Base-by-base conservation (phyloP, 2,113 vertebrate species). In the Syngnathoides biaculeatus region DNA sequence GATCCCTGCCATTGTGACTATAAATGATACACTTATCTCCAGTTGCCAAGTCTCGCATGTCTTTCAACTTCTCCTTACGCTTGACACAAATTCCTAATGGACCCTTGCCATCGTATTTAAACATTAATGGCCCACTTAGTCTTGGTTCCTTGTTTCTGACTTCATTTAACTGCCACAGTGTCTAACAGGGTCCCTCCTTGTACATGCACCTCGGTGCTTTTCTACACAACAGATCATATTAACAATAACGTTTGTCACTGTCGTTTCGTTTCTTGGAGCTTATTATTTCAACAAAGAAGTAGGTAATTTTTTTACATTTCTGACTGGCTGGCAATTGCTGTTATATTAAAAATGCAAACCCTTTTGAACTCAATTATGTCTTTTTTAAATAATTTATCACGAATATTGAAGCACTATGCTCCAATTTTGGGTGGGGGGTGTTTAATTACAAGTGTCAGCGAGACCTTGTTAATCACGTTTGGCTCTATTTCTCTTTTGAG, bases 61-160 rank as follows among this genome's bases (percentile, higher is more conserved):
- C 73, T 64, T 67, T 85, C 68, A 71, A 67, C 66, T 75, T 71
- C 73, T 71, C 60, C 48, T 61, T 20, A 66, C 45, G 56, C 60
- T 27, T 9, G 24, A 64, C 74, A 66, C 61, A 72, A 75, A 77
- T 55, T 76, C 66, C 66, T 70, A 79, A 86, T 78, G 75, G 78
- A 53, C 59, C 59, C 42, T 22, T 6, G 20, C 62, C 48, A 35
- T 63, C 62, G 78, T 77, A 86, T 82, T 76, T 83, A 84, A 87
- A 47, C 81, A 79, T 78, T 81, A 84, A 86, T 79, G 79, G 80
- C 45, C 79, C 84, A 81, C 84, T 86, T 83, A 82, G 73, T 61
- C 67, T 48, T 57, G 69, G 35, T 79, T 77, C 71, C 59, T 73
- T 65, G 45, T 73, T 75, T 64, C 68, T 76, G 75, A 75, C 76